Evolutionary conservation across 1,140 invertebrate species (phyloP), one percentile per base, ranked within the genome.

Genomic region (Dolichoris vasculosae): DNA sequence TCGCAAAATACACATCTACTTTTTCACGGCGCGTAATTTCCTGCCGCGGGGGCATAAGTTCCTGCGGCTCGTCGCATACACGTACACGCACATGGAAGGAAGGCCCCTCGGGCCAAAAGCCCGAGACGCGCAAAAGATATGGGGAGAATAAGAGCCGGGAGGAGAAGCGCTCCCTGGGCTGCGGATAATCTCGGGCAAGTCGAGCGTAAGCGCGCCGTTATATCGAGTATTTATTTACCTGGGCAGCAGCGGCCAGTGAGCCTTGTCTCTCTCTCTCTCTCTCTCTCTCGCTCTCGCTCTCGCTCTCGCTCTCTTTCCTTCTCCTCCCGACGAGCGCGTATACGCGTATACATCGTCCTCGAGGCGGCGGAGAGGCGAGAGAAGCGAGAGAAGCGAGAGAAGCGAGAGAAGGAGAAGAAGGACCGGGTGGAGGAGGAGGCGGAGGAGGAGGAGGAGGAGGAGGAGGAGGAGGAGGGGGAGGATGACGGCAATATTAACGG

Each of bases 191-290:
- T 84, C 75, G 63, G 63, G 71, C 55, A 83, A 83, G 59, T 83
- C 73, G 82, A 26, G 82, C 82, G 82, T 83, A 77, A 83, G 73
- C 82, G 81, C 81, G 38, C 82, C 82, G 82, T 77, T 83, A 83
- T 83, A 83, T 83, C 69, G 82, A 83, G 82, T 83, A 83, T 83
- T 83, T 83, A 83, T 83, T 83, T 83, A 83, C 82, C 82, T 83
- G 82, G 82, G 55, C 82, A 84, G 82, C 38, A 43, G 11, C 32
- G 76, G 43, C 76, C 32, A 67, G 46, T 35, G 67, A 35, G 51
- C n/a, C 35, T 63, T 63, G 23, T 40, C 51, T 63, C 51, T 40
- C 69, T 43, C 63, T 67, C 59, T 11, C 40, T 43, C 32, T 38
- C 69, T 40, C 38, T 43, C 38, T 73, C 17, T 11, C 78, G n/a